Conservation (phyloP, 1,140 invertebrate species). For the Drosophila baimaii region DNA sequence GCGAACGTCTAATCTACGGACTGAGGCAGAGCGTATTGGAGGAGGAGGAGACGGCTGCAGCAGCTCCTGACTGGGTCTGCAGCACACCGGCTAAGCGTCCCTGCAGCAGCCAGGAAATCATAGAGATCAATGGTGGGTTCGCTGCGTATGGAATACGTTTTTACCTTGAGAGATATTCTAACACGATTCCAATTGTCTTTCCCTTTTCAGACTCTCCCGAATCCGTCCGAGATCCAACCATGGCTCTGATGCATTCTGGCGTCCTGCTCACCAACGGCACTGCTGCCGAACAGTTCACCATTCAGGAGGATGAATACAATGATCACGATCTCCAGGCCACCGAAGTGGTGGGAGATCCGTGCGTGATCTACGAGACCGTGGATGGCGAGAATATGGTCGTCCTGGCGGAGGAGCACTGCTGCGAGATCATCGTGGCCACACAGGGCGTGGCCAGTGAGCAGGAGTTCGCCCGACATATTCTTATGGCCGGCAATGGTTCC, state of each 20-base stretch:
- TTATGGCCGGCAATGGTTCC: constrained; percentile 36
- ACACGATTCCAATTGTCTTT: background rate
- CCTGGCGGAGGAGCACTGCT: constrained; percentile 61
- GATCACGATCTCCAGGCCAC: background rate
- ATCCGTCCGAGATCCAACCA: constrained; percentile 8
- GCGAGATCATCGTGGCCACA: constrained; percentile 65
- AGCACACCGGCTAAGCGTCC: constrained; percentile 20
- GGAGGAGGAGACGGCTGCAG: background rate
- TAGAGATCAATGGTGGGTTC: constrained; percentile 43
- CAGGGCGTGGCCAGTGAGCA: constrained; percentile 54
- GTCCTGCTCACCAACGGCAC: constrained; percentile 46
- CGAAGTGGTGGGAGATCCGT: constrained; percentile 9
- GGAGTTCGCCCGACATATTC: constrained; percentile 50
- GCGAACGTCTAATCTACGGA: constrained; percentile 39
- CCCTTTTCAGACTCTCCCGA: constrained; percentile 42
- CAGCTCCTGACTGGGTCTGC: constrained; percentile 7
- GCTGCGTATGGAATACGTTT: background rate
- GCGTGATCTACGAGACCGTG: constrained; percentile 56
- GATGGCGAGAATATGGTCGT: constrained; percentile 60
- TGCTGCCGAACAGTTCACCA: constrained; percentile 19
- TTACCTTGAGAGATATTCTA: too few relatives aligned
- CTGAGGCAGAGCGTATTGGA: constrained; percentile 9
- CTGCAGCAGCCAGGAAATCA: constrained; percentile 24
- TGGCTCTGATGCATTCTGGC: constrained; percentile 21
- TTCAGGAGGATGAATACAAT: background rate